Base-by-base conservation (phyloP, 2,888 invertebrate species). In the Parasteatoda lunata region DNA sequence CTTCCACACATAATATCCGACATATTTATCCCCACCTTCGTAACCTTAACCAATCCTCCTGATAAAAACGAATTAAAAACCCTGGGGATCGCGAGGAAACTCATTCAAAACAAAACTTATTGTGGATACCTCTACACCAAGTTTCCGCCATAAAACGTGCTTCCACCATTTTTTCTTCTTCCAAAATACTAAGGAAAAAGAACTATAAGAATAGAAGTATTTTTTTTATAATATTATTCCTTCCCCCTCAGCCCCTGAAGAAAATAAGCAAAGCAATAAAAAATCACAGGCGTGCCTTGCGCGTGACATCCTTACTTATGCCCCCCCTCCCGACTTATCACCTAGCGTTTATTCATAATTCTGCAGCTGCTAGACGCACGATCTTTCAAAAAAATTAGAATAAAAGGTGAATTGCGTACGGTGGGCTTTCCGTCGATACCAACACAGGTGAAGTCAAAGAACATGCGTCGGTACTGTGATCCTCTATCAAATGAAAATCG, bases 241-340 rank as follows among this genome's bases (percentile, higher is more conserved):
- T 68, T 77, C 69, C 70, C 54, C 64, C 5, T 6, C n/a, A 48
- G 48, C 73, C 11, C 30, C 59, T 59, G 59, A 11, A 72, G 30
- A 72, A 72, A 54, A 30, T 30, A 30, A 77, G 77, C 64, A 80
- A 77, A 84, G 73, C 48, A 84, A 59, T 76, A 80, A 76, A 80
- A 86, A 86, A 86, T 75, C 75, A 70, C 85, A 86, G 85, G 85
- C 85, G 85, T 86, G 85, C 85, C 85, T 77, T 66, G 80, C 85
- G 85, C 85, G 85, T 86, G 85, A 86, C 85, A 77, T 86, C 80
- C 85, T 80, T 80, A 69, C 70, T 78, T 69, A 64, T 64, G 64
- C 30, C 52, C 47, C 71, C 48, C 45, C 70, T 64, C 45, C 64
- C 79, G 11, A 13, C 30, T 59, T 73, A 11, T 13, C 52, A 47